These are phyloP conservation scores for Caenorhabditis zanzibari DNA, from an alignment of 2,888 invertebrate species.

Conservation along the genomic window DNA sequence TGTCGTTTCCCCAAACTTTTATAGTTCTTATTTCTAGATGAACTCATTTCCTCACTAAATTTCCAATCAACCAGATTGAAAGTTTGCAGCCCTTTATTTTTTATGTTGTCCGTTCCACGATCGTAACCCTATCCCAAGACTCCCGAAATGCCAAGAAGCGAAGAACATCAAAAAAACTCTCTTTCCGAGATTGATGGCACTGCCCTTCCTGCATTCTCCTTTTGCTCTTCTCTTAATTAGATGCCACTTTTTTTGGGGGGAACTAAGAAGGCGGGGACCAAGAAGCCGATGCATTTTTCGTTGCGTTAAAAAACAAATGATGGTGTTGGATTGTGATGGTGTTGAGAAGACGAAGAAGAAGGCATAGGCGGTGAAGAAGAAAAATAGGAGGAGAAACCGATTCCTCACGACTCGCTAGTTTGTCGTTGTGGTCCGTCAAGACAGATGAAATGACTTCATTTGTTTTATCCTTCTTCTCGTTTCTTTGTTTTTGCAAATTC, in stretches of 20 bases:
- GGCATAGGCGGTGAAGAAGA: conserved; percentile 17
- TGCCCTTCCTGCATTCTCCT: conserved; percentile 16
- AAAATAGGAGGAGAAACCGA: conserved; percentile 38
- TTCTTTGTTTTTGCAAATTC: conserved; percentile 56
- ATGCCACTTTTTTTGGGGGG: conserved; percentile 37
- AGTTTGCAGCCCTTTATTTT: not conserved
- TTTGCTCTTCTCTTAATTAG: conserved; percentile 39
- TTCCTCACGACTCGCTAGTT: conserved; percentile 59
- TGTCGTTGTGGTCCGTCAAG: conserved; percentile 55
- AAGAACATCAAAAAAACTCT: conserved; percentile 35
- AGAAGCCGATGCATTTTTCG: conserved; percentile 12
- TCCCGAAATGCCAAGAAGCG: not conserved
- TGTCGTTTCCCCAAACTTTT: not conserved
- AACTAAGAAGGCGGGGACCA: conserved; percentile 7
- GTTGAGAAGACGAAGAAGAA: conserved; percentile 16
- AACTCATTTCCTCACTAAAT: not conserved
- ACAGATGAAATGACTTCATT: conserved; percentile 58
- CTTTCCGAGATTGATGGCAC: conserved; percentile 13
- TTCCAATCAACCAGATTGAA: conserved; percentile 24
- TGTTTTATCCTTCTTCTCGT: conserved; percentile 44
- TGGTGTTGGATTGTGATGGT: conserved; percentile 32
- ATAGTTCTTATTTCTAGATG: not conserved
- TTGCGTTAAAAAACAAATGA: conserved; percentile 47
- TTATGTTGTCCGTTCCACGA: not conserved
- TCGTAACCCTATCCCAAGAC: not conserved